These are phyloP conservation scores for Strigamia transsilvanica DNA, from an alignment of 2,888 invertebrate species.

Conservation along the genomic window DNA sequence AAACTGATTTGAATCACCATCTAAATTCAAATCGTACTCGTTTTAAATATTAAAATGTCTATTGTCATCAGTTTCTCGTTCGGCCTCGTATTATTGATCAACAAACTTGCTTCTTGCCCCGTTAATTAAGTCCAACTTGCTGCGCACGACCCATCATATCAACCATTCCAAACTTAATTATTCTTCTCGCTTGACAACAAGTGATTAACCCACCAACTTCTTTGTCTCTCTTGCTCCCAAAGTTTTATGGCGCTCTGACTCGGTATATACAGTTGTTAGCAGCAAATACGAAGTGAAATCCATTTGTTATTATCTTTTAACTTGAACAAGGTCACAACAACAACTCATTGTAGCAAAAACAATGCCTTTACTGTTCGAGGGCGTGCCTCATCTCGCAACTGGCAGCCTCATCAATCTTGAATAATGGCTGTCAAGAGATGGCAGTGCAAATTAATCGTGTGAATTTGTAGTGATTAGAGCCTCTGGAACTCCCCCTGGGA, in stretches of 20 bases:
- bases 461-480: slow-evolving; percentile 20
- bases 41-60: background rate
- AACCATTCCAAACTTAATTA: background rate
- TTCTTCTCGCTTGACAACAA: background rate
- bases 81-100: background rate
- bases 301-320: background rate
- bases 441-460: slow-evolving; percentile 20
- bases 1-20: slow-evolving; percentile 7
- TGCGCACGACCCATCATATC: background rate
- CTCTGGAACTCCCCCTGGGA: slow-evolving; percentile 3
- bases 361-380: background rate
- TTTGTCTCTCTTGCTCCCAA: background rate
- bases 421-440: slow-evolving; percentile 20
- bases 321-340: slow-evolving; percentile 7
- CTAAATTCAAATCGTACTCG: slow-evolving; percentile 1
- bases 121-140: too few species aligned
- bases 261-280: background rate
- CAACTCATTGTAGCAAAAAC: background rate
- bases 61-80: background rate
- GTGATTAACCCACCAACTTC: slow-evolving; percentile 3
- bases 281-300: slow-evolving; percentile 4
- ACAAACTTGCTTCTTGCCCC: too few species aligned
- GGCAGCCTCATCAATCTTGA: slow-evolving; percentile 13
- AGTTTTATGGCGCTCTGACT: background rate
- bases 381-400: slow-evolving; percentile 1